phyloP scores from a whole-genome alignment of 2,113 vertebrate species.

The Sturnira hondurensis region DNA sequence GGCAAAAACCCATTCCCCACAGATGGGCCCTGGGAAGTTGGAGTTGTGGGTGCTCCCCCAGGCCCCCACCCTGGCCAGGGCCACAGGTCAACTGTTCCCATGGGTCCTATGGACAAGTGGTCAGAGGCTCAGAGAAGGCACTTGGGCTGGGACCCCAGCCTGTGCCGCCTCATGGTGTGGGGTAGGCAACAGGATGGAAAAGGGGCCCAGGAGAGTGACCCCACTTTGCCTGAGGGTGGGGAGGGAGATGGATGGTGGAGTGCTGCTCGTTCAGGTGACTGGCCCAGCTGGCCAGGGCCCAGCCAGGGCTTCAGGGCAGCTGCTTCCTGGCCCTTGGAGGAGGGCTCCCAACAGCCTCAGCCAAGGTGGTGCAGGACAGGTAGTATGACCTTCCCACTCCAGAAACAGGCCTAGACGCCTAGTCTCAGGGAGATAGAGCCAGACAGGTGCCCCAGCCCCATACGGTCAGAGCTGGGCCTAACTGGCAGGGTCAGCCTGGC shows the following conservation, averaged over 20 bases:
- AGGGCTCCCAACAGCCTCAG: background rate
- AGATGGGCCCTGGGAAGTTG: background rate
- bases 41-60: background rate
- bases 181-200: background rate
- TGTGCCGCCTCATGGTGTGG: background rate
- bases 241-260: background rate
- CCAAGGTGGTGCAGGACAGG: background rate
- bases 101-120: background rate
- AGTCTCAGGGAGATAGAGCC: background rate
- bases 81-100: too few relatives aligned
- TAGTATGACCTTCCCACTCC: background rate
- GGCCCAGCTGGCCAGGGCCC: background rate
- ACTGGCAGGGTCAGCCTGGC: background rate
- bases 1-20: background rate
- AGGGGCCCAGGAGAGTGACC: background rate
- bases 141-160: too few relatives aligned
- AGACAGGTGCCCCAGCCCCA: fast-evolving
- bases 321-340: background rate
- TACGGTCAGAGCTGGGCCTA: background rate
- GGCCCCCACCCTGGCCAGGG: background rate
- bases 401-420: background rate
- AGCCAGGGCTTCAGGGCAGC: background rate
- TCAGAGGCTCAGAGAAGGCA: too few relatives aligned
- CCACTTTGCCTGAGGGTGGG: too few relatives aligned
- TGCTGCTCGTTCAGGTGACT: background rate